Evolutionary conservation across 2,113 vertebrate genomes (phyloP).

Genomic region (Marmota monax): DNA sequence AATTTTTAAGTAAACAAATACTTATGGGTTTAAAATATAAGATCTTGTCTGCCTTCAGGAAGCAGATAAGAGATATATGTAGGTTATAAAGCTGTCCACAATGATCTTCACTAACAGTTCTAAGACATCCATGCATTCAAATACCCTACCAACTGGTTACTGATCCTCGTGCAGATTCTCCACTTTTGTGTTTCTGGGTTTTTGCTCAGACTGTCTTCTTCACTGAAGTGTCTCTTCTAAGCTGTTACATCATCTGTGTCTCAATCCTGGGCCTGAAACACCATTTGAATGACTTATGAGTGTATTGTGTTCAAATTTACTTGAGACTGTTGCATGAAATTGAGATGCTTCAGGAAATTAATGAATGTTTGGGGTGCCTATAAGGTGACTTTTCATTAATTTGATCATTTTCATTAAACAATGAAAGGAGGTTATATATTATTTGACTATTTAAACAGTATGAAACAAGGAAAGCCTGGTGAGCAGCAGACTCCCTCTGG

Average conservation of each 20-base stretch:
- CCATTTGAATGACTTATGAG: neutral
- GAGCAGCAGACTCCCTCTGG: neutral
- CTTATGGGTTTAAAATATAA: slow-evolving; percentile 20
- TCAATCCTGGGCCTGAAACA: neutral
- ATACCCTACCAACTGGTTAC: neutral
- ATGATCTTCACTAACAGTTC: neutral
- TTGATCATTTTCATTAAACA: neutral
- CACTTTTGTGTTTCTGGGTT: neutral
- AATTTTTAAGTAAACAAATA: slow-evolving; percentile 4
- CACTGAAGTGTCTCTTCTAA: neutral
- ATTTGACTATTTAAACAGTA: neutral
- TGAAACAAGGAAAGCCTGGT: neutral
- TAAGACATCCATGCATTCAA: neutral
- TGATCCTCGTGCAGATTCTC: neutral
- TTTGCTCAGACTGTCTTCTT: neutral
- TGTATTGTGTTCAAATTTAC: neutral
- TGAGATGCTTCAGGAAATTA: slow-evolving; percentile 14
- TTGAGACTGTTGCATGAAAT: neutral
- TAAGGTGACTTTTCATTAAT: neutral
- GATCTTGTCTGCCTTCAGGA: neutral
- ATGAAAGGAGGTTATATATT: neutral
- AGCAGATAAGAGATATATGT: neutral
- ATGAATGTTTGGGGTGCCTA: neutral
- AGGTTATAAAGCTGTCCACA: neutral
- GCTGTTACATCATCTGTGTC: neutral